Evolutionary conservation across 2,888 invertebrate genomes (phyloP).

Genomic region (Mythimna pallens): DNA sequence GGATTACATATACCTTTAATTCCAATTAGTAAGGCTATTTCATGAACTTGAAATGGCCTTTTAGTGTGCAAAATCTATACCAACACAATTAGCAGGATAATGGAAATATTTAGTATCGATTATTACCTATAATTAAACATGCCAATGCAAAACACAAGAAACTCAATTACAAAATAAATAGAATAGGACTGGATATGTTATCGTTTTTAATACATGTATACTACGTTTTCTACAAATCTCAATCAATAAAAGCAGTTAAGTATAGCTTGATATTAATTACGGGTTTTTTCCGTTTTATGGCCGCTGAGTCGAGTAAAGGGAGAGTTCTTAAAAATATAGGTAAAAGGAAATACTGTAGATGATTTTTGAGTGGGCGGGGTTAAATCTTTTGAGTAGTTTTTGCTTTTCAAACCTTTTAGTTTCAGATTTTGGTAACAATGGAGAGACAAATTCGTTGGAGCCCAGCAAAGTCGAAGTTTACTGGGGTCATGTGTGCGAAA

Average conservation of each 20-base stretch:
- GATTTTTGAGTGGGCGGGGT: no score
- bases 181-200: not conserved
- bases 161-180: not conserved
- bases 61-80: not conserved
- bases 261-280: not conserved
- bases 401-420: no score
- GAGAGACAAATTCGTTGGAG: no score
- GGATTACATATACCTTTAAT: not conserved
- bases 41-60: not conserved
- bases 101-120: not conserved
- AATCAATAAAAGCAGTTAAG: not conserved
- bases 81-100: not conserved
- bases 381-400: no score
- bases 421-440: no score
- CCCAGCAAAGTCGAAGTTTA: no score
- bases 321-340: not conserved
- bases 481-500: no score
- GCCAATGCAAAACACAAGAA: not conserved
- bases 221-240: not conserved
- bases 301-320: not conserved
- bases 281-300: not conserved
- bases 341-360: no score
- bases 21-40: not conserved
- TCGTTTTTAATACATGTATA: no score
- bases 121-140: not conserved